Percentiles rank a stretch among this genome's conserved stretches.
These are phyloP conservation scores for Drosophila ohnishii DNA, from an alignment of 1,140 invertebrate species.

Conservation along the genomic window DNA sequence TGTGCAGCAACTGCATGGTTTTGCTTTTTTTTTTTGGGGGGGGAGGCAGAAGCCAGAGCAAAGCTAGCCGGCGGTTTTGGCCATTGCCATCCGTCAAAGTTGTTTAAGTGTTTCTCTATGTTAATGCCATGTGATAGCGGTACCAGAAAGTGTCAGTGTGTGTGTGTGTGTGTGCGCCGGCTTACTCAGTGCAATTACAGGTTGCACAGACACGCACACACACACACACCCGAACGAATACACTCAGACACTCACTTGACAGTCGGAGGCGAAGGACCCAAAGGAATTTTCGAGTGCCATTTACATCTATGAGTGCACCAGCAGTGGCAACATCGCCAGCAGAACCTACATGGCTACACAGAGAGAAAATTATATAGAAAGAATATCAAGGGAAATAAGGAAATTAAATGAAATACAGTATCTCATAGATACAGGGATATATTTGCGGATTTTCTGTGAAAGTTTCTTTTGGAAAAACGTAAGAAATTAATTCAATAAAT, in stretches of 20 bases:
- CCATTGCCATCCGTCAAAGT: conserved; percentile 73
- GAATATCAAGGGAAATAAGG: background rate
- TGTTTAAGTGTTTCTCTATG: conserved; percentile 75
- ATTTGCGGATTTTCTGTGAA: too few relatives aligned
- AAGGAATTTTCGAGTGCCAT: conserved; percentile 76
- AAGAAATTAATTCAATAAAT: too few relatives aligned
- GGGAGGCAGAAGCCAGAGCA: background rate
- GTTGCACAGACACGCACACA: conserved; percentile 16
- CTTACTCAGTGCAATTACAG: conserved; percentile 46
- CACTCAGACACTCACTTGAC: conserved; percentile 47
- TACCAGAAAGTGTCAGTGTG: conserved; percentile 6
- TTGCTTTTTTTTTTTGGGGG: background rate
- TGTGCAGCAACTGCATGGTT: conserved; percentile 54
- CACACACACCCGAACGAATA: conserved; percentile 5
- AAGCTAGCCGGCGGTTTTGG: conserved; percentile 9
- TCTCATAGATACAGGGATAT: too few relatives aligned
- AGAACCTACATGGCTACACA: background rate
- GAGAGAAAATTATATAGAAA: background rate
- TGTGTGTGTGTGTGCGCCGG: background rate
- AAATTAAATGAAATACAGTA: too few relatives aligned
- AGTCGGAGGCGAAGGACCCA: conserved; percentile 48
- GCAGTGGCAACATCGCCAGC: conserved; percentile 24
- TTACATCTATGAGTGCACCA: conserved; percentile 69
- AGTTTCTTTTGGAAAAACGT: too few relatives aligned
- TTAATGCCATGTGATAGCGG: conserved; percentile 56